Evolutionary conservation across 1,140 invertebrate species (phyloP), one percentile per base, ranked within the genome.

Genomic region (Drosophila bocki): DNA sequence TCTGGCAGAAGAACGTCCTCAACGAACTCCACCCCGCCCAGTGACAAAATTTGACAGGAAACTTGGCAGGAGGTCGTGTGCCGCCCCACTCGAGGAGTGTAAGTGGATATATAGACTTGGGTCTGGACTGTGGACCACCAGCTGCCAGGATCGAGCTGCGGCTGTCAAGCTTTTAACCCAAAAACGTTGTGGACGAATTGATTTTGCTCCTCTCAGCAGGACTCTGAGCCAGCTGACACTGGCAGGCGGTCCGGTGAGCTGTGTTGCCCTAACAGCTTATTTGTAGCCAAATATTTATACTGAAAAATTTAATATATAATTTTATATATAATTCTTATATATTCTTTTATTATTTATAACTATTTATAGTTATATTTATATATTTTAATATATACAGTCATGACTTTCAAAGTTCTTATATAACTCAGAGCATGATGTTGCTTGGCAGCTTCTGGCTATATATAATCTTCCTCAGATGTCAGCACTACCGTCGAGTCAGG

Each of bases 211-310:
- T 48, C 75, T 41, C 62, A 76, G 74, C 68, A 83, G 76, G 83
- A 90, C 84, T 71, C 61, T 70, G 29, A 51, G 77, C 72, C 76
- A 90, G 80, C 80, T 88, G 84, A 81, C 85, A 81, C 69, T 90
- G 81, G 78, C 84, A 88, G 84, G 81, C 65, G 80, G 85, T 90
- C 77, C 74, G 12, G 12, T 3, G 4, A 15, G 19, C 12, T 26
- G 57, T 26, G 53, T 35, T 65, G 57, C 3, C 5, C 13, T 17
- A 0, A 4, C 17, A 17, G 47, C 19, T 41, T 26, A 1, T 37
- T 61, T 35, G 5, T 35, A 33, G 58, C 58, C 7, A 35, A 22
- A n/a, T 26, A 2, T 33, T 12, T 15, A 15, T 19, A 1, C 1
- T 6, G 1, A 8, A 2, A 1, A 50, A 47, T 45, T 7, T 22